A percentile compares a stretch with the other conserved stretches of the same genome.
These are phyloP conservation scores for Panulirus ornatus DNA, from an alignment of 1,140 invertebrate species.

Conservation along the genomic window DNA sequence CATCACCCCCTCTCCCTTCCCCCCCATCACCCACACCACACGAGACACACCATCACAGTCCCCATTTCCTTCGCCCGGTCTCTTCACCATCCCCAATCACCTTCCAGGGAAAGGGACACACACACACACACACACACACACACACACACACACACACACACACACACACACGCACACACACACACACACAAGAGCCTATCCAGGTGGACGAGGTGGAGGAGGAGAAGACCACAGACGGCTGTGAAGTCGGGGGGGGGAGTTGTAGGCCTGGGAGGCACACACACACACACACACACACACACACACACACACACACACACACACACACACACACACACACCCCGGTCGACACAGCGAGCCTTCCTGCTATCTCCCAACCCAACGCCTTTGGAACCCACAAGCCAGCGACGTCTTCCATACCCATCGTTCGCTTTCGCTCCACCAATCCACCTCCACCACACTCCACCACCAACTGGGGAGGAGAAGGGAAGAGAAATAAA, in stretches of 20 bases:
- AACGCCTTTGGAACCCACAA: neutral
- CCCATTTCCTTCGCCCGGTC: neutral
- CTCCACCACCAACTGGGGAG: neutral
- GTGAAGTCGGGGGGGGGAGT: no score
- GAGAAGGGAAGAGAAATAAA: neutral
- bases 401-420: neutral
- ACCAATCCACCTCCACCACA: neutral
- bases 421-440: neutral
- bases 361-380: neutral
- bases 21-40: neutral
- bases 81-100: neutral
- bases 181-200: no score
- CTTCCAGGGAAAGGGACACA: neutral
- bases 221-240: no score
- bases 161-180: slow-evolving; percentile 6
- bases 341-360: neutral
- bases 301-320: no score
- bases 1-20: neutral
- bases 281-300: no score
- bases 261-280: no score
- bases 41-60: neutral
- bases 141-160: slow-evolving; percentile 7
- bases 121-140: slow-evolving; percentile 2
- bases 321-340: slow-evolving; percentile 1
- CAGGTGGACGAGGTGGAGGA: no score